These are phyloP conservation scores for Elaphurus davidianus DNA, from an alignment of 2,113 vertebrate species.

Conservation along the genomic window DNA sequence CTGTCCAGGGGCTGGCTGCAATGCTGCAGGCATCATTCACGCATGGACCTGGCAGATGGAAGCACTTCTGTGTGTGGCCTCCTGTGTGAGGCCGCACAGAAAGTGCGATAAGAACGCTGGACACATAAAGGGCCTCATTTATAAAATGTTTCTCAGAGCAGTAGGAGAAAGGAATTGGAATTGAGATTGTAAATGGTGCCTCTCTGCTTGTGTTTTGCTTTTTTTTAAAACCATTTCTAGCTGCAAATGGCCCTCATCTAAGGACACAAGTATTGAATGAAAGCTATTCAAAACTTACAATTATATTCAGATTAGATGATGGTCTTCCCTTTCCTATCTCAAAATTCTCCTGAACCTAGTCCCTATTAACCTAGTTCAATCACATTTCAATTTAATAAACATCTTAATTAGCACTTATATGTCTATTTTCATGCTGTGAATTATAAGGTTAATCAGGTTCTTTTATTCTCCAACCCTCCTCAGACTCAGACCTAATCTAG, in stretches of 20 bases:
- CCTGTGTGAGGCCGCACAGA: background rate
- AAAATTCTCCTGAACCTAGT: background rate
- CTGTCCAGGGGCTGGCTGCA: background rate
- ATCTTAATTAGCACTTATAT: slow-evolving; percentile 21
- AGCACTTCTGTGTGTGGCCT: background rate
- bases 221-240: background rate
- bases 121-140: slow-evolving; percentile 26
- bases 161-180: slow-evolving; percentile 25
- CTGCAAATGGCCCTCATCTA: background rate
- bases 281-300: background rate
- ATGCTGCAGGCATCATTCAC: background rate
- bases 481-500: background rate
- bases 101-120: background rate
- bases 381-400: slow-evolving; percentile 9
- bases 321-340: background rate
- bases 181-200: background rate
- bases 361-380: background rate
- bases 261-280: background rate
- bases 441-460: background rate
- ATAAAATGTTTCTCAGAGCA: background rate
- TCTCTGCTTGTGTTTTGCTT: background rate
- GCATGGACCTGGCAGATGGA: background rate
- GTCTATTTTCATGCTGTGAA: background rate
- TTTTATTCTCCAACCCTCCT: background rate
- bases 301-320: background rate